A percentile compares a stretch with the other conserved stretches of the same genome.
Evolutionary conservation across 2,113 vertebrate genomes (phyloP).

Genomic region (Thamnophis sirtalis): DNA sequence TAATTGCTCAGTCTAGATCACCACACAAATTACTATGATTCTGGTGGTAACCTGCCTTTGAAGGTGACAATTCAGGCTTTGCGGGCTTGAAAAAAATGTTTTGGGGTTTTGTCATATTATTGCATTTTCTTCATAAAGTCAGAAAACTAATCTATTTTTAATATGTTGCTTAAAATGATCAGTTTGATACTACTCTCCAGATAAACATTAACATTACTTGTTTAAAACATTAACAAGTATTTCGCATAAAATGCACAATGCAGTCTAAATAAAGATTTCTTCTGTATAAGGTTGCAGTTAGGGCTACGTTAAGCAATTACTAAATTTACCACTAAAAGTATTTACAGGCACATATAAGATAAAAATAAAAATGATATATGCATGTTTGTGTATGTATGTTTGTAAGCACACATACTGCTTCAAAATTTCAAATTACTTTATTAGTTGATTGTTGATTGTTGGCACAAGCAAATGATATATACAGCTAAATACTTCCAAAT

Average conservation of each 20-base stretch:
- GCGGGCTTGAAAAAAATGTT: conserved; percentile 21
- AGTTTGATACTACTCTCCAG: neutral
- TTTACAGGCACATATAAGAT: conserved; percentile 29
- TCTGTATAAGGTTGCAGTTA: conserved; percentile 16
- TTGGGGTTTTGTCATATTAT: neutral
- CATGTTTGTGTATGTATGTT: neutral
- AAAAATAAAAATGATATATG: conserved; percentile 16
- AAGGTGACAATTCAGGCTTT: conserved; percentile 24
- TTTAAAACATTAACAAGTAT: conserved; percentile 19
- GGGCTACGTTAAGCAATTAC: conserved; percentile 22
- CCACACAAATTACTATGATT: neutral
- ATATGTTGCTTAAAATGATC: neutral
- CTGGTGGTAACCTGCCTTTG: neutral
- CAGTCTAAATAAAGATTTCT: conserved; percentile 18
- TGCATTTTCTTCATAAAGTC: neutral
- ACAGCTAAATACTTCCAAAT: conserved; percentile 85
- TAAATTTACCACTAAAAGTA: conserved; percentile 23
- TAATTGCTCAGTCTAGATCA: neutral
- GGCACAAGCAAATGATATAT: conserved; percentile 71
- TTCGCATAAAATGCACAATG: conserved; percentile 27
- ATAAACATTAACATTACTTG: neutral
- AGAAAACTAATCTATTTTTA: conserved; percentile 10
- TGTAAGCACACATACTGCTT: conserved; percentile 40
- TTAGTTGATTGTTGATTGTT: conserved; percentile 69
- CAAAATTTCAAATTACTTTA: conserved; percentile 65